phyloP scores from a whole-genome alignment of 2,113 vertebrate genomes.

The Cranoglanis bouderius region DNA sequence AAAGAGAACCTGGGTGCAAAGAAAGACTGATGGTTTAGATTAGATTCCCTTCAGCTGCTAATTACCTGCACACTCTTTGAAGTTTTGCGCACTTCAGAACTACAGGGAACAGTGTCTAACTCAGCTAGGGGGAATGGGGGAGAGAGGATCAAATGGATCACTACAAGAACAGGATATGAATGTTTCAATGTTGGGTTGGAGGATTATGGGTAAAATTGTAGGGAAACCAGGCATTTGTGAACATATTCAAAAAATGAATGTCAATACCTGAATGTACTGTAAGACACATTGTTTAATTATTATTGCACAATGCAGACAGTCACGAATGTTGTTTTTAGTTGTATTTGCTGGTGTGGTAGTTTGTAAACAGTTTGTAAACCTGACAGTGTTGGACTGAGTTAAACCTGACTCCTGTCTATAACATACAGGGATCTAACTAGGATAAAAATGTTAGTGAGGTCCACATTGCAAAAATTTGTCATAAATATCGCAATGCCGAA shows the following conservation, averaged over 20 bases:
- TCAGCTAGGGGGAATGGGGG: slow-evolving; percentile 80
- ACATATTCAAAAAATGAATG: not conserved
- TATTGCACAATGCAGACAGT: not conserved
- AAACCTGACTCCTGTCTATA: not conserved
- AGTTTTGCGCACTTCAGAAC: slow-evolving; percentile 84
- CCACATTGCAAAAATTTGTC: not conserved
- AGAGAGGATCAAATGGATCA: slow-evolving; percentile 80
- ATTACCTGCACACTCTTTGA: slow-evolving; percentile 89
- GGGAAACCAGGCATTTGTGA: slow-evolving; percentile 10
- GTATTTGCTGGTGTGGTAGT: not conserved
- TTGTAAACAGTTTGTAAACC: not conserved
- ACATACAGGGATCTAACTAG: not conserved
- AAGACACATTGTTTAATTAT: not conserved
- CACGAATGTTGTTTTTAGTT: not conserved
- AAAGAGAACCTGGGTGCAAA: slow-evolving; percentile 81
- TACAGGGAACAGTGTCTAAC: slow-evolving; percentile 79
- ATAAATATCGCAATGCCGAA: not conserved
- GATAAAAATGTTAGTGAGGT: not conserved
- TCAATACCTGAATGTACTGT: not conserved
- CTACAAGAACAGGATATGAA: slow-evolving; percentile 61
- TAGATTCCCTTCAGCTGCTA: slow-evolving; percentile 89
- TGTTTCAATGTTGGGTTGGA: slow-evolving; percentile 15
- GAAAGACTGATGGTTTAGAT: slow-evolving; percentile 83
- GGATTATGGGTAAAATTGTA: not conserved
- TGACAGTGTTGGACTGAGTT: not conserved